A percentile compares a stretch with the other conserved stretches of the same genome.
These are phyloP conservation scores for Spheniscus humboldti DNA, from an alignment of 2,797 vertebrate species.

Conservation along the genomic window DNA sequence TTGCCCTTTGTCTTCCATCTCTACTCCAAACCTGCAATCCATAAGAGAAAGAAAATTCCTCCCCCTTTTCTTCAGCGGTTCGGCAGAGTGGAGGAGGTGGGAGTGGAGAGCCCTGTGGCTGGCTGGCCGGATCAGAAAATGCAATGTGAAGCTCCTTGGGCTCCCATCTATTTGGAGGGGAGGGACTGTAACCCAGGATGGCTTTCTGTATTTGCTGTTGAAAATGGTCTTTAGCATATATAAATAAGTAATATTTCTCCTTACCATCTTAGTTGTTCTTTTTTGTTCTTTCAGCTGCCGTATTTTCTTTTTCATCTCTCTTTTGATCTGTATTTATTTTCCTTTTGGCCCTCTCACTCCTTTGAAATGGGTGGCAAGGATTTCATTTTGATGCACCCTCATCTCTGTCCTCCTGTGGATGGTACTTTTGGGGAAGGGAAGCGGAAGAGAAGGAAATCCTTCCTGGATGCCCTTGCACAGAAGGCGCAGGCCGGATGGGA, in stretches of 20 bases:
- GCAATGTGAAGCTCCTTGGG: neutral
- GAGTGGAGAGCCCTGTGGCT: neutral
- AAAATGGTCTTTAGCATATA: neutral
- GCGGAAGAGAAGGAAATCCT: neutral
- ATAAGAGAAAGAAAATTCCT: neutral
- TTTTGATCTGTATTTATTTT: neutral
- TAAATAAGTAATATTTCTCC: neutral
- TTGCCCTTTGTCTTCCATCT: neutral
- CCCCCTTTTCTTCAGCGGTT: fast-evolving
- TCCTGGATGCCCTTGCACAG: neutral
- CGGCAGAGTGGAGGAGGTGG: neutral
- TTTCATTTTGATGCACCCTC: neutral
- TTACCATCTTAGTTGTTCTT: neutral
- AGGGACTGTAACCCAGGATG: neutral
- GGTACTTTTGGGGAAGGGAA: neutral
- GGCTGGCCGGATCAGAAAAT: neutral
- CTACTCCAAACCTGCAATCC: neutral
- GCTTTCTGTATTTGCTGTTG: neutral
- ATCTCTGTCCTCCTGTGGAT: neutral
- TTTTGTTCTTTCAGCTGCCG: neutral
- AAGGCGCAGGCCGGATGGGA: neutral
- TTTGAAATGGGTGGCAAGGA: neutral
- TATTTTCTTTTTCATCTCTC: neutral
- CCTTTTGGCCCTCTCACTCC: neutral
- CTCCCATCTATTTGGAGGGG: neutral